phyloP scores from a whole-genome alignment of 2,888 invertebrate genomes.

The Drosophila buzzatii region DNA sequence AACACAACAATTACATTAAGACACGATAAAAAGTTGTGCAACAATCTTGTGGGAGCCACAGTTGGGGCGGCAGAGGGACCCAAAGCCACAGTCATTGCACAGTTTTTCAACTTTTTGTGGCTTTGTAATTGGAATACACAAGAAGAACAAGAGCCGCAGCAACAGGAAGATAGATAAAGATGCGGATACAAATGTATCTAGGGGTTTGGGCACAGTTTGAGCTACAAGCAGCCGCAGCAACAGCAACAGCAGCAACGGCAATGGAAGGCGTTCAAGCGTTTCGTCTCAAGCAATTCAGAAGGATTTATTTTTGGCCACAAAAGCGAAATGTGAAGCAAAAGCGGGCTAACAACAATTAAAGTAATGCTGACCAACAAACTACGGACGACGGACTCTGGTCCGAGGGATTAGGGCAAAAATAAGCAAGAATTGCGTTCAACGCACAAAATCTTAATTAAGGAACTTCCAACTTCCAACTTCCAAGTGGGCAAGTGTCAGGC shows the following conservation, averaged over 20 bases:
- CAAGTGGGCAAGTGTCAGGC: constrained; percentile 69
- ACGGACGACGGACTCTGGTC: constrained; percentile 13
- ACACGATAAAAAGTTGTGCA: constrained; percentile 80
- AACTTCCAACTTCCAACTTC: constrained; percentile 62
- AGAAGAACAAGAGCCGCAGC: constrained; percentile 61
- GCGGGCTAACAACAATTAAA: constrained; percentile 78
- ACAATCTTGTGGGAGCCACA: constrained; percentile 54
- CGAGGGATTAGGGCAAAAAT: constrained; percentile 53
- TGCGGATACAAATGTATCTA: constrained; percentile 28
- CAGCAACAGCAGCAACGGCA: constrained; percentile 9
- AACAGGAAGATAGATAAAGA: constrained; percentile 59
- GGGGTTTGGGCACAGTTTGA: not conserved
- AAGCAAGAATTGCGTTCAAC: constrained; percentile 58
- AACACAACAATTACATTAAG: constrained; percentile 82
- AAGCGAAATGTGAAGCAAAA: constrained; percentile 72
- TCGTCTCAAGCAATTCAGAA: constrained; percentile 76
- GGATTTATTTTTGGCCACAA: constrained; percentile 77
- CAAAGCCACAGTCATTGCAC: constrained; percentile 72
- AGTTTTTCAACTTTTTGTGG: constrained; percentile 81
- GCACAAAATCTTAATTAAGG: constrained; percentile 82
- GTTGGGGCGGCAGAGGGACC: constrained; percentile 16
- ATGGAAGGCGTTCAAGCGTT: constrained; percentile 71
- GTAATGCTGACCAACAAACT: constrained; percentile 76
- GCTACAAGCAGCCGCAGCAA: constrained; percentile 33
- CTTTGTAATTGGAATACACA: constrained; percentile 79